Base-by-base conservation (phyloP, 1,140 invertebrate species). In the Maconellicoccus hirsutus region DNA sequence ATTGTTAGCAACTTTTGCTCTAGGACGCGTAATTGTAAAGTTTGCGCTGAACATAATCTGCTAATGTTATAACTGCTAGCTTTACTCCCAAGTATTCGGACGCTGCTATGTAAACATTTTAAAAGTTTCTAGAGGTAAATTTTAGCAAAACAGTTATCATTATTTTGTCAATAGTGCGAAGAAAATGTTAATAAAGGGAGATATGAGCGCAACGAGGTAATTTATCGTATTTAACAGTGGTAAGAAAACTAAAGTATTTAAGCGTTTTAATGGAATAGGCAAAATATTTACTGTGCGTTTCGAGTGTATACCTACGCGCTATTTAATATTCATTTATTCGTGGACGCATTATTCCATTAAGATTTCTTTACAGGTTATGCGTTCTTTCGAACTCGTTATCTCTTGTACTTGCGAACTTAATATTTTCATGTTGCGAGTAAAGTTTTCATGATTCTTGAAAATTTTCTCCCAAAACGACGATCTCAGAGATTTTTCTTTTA, bases 181-280 rank as follows among this genome's bases (percentile, higher is more conserved):
- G 42, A 19, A 52, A 52, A 52, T 16, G 42, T 52, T 52, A 52
- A 52, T 16, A 52, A 52, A 6, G 6, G n/a, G n/a, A n/a, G n/a
- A n/a, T n/a, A n/a, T 52, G n/a, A 52, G 16, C 42, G 42, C n/a
- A 33, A 52, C 42, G 6, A 52, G 42, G 42, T 52, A 52, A 52
- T 52, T 52, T 52, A 52, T 52, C 42, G 42, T 52, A 52, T 52
- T 52, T 52, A 52, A 52, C 42, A 52, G n/a, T 3, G 42, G 42
- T 52, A 52, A 14, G 42, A 14, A 19, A 52, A 52, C 42, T 52
- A 52, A 52, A 52, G 10, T 16, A 16, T 52, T 52, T 52, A 52
- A 52, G 42, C 42, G 42, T 52, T 52, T 52, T 52, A 52, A 19
- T 52, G 42, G 2, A 52, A 52, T 2, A 52, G 10, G n/a, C 42